Percentiles rank a stretch among this genome's conserved stretches.
These are phyloP conservation scores for Nasonia oneida DNA, from an alignment of 2,888 invertebrate species.

Conservation along the genomic window DNA sequence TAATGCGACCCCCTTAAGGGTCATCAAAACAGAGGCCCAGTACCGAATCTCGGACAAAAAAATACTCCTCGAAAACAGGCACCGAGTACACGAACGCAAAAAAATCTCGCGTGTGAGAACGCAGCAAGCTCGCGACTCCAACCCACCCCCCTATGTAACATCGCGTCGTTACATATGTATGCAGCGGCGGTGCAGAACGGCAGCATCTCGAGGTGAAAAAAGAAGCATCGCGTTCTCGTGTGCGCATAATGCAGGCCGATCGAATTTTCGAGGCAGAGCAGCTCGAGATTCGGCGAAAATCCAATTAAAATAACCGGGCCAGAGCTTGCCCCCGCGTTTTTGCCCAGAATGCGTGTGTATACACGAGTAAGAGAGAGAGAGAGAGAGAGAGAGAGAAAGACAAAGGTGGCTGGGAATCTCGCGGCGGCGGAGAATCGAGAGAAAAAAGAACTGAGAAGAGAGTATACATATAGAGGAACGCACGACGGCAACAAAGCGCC, in stretches of 20 bases:
- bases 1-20: not conserved
- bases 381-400: conserved; percentile 59
- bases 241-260: not conserved
- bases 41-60: not conserved
- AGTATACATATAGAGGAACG: conserved; percentile 64
- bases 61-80: not conserved
- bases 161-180: conserved; percentile 60
- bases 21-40: not conserved
- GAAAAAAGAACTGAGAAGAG: conserved; percentile 67
- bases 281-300: conserved; percentile 76
- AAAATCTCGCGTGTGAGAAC: conserved; percentile 33
- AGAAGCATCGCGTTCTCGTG: not conserved
- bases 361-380: conserved; percentile 32
- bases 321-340: conserved; percentile 47
- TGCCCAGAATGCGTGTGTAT: conserved; percentile 16
- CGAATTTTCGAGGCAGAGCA: conserved; percentile 57
- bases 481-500: conserved; percentile 73
- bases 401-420: conserved; percentile 53
- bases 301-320: conserved; percentile 79
- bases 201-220: not conserved
- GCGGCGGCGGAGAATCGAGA: conserved; percentile 28
- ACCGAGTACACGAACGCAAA: not conserved
- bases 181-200: not conserved
- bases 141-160: conserved; percentile 31
- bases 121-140: conserved; percentile 26